Evolutionary conservation across 2,888 invertebrate species (phyloP), one percentile per base, ranked within the genome.

Genomic region (Tetranychus truncatus): DNA sequence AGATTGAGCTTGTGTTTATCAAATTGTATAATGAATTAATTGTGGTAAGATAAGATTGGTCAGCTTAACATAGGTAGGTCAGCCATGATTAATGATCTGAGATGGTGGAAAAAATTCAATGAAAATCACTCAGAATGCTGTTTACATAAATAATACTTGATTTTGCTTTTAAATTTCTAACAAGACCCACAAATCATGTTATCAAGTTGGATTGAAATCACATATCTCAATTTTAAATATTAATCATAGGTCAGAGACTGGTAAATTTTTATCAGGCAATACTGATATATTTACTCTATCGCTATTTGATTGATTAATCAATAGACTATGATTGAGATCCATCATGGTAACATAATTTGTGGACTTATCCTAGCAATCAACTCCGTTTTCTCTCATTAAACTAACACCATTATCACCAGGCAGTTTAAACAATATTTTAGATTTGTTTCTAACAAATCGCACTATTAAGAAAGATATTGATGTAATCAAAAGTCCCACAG

Each of bases 391-490:
- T 24, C 34, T 69, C 11, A 69, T 69, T 24, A 69, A 24, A 69
- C 34, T 69, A 9, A 24, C 69, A 69, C 69, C 69, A 69, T 24
- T 69, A 69, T 20, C 20, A 1, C 69, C 21, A 20, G 69, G 55
- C 2, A 55, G 15, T 55, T 55, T 55, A 55, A 55, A 55, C 9
- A 55, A 6, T 15, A 2, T 55, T 15, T 55, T 55, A 15, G 55
- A 55, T 55, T 55, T 9, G 15, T 55, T 55, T 15, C 55, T 9
- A 55, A 79, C 1, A 55, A 55, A 55, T 55, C 55, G 55, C 20
- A 79, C 77, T 18, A 77, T 66, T 55, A 71, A n/a, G 55, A 79
- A 77, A 7, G 78, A 79, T 2, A 77, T 3, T n/a, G 77, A n/a
- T 45, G 77, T n/a, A 66, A 79, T 77, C 9, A 78, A 24, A n/a